phyloP scores from a whole-genome alignment of 1,140 invertebrate genomes.

The Ruditapes philippinarum region DNA sequence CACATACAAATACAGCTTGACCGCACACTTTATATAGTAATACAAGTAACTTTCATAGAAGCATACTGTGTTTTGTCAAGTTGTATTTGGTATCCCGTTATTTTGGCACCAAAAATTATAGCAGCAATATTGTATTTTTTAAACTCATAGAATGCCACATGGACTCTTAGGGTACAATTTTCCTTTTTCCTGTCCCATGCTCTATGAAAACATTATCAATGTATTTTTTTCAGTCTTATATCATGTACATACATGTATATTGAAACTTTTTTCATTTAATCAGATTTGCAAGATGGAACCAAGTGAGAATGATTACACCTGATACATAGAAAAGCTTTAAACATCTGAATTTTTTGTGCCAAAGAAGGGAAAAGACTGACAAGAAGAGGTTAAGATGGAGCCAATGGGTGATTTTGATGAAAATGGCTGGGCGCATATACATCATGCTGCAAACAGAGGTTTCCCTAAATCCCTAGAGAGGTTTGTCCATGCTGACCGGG shows the following conservation, averaged over 20 bases:
- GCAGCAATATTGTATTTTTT: too few species aligned
- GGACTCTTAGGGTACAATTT: neutral
- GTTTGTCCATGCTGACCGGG: slow-evolving; percentile 80
- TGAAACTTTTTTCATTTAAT: neutral
- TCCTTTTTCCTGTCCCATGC: neutral
- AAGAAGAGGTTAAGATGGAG: slow-evolving; percentile 11
- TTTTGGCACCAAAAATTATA: too few species aligned
- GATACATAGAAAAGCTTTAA: neutral
- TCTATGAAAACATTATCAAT: neutral
- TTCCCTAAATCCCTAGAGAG: slow-evolving; percentile 84
- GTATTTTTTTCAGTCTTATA: neutral
- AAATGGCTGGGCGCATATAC: slow-evolving; percentile 85
- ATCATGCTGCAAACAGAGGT: slow-evolving; percentile 83
- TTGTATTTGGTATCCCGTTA: too few species aligned
- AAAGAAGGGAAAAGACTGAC: neutral
- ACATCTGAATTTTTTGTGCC: neutral
- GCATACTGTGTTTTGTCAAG: too few species aligned
- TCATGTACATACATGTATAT: too few species aligned
- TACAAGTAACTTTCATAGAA: too few species aligned
- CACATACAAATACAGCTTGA: too few species aligned
- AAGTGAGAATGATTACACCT: neutral
- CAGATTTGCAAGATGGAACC: neutral
- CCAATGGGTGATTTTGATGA: slow-evolving; percentile 83
- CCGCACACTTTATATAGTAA: too few species aligned
- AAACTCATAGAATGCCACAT: too few species aligned